These are phyloP conservation scores for Sphaerodactylus townsendi DNA, from an alignment of 2,113 vertebrate genomes.

Conservation along the genomic window DNA sequence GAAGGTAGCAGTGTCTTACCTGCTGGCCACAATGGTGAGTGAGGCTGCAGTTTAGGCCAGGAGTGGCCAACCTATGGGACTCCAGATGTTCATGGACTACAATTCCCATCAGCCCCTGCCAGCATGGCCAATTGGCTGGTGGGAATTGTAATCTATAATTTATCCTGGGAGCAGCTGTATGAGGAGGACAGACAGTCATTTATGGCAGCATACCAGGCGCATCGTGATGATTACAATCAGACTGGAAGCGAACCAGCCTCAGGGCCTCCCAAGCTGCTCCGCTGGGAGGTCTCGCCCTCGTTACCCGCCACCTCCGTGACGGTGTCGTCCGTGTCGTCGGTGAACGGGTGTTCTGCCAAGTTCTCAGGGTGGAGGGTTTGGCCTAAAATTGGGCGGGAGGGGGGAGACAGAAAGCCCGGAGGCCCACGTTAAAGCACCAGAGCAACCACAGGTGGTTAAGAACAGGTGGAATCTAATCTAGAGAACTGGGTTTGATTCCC, in stretches of 20 bases:
- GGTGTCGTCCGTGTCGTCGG: conserved; percentile 41
- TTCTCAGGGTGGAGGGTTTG: conserved; percentile 38
- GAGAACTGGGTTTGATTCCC: too few species aligned
- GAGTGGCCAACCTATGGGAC: too few species aligned
- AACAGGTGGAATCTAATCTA: too few species aligned
- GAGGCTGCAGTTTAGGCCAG: too few species aligned
- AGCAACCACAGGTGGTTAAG: too few species aligned
- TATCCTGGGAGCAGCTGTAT: too few species aligned
- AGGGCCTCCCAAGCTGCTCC: background rate
- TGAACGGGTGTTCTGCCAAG: conserved; percentile 59
- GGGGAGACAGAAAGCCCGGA: background rate
- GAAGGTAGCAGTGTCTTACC: too few species aligned
- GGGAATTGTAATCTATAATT: too few species aligned
- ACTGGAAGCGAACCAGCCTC: conserved; percentile 1
- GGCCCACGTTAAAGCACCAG: background rate
- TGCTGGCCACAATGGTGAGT: too few species aligned
- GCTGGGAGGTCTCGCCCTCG: conserved; percentile 12
- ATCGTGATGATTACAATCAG: conserved; percentile 66
- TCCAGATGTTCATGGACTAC: too few species aligned
- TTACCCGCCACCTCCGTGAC: background rate
- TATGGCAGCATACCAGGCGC: conserved; percentile 40
- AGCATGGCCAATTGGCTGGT: too few species aligned
- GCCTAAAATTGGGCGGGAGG: background rate
- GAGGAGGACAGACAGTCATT: background rate
- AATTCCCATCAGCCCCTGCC: too few species aligned